Evolutionary conservation across 2,888 invertebrate genomes (phyloP).

Genomic region (Leucophenga maculata): DNA sequence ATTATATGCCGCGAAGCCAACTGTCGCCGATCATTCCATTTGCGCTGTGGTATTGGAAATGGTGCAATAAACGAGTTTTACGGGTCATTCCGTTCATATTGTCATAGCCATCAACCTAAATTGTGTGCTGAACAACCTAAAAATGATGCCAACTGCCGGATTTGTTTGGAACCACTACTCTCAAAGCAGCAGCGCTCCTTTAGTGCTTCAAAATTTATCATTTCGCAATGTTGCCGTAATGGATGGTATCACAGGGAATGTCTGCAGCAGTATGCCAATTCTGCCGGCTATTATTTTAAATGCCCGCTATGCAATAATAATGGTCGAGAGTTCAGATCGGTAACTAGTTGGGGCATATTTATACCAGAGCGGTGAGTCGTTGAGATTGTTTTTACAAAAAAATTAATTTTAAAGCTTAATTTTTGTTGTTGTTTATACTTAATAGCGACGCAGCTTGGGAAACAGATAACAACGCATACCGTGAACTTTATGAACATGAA

Average conservation of each 20-base stretch:
- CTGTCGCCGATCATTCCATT: constrained; percentile 82
- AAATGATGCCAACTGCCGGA: constrained; percentile 74
- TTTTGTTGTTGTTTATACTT: constrained; percentile 27
- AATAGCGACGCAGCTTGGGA: constrained; percentile 92
- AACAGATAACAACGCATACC: constrained; percentile 81
- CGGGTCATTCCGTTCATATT: constrained; percentile 75
- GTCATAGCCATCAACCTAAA: constrained; percentile 47
- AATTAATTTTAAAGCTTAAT: not conserved
- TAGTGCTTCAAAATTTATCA: constrained; percentile 74
- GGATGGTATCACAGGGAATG: constrained; percentile 85
- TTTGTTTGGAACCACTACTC: constrained; percentile 77
- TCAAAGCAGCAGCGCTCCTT: constrained; percentile 58
- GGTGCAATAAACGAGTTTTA: constrained; percentile 79
- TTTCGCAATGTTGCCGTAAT: constrained; percentile 84
- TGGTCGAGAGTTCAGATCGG: constrained; percentile 74
- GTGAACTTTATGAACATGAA: constrained; percentile 79
- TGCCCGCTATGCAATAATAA: constrained; percentile 88
- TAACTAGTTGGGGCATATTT: constrained; percentile 78
- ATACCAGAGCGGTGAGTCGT: constrained; percentile 82
- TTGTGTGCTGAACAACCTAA: no score
- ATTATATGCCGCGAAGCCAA: constrained; percentile 79
- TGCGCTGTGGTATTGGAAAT: constrained; percentile 80
- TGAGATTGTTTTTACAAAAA: not conserved
- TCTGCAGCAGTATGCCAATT: constrained; percentile 80
- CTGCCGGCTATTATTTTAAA: constrained; percentile 86